Conservation (phyloP, 2,797 vertebrate species). For the Anableps anableps region DNA sequence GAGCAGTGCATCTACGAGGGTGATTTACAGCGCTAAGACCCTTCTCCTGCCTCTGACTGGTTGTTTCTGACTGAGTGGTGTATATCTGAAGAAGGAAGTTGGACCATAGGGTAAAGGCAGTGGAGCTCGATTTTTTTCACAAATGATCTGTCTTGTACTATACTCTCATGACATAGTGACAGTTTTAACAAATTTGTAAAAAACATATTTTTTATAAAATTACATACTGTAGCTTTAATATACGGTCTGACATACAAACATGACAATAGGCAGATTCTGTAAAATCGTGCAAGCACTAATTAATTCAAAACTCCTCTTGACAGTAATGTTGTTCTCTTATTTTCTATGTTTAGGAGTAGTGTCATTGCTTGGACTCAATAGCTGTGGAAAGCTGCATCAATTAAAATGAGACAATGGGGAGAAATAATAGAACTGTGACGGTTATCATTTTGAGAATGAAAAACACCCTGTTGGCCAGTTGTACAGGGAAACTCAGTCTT, state of each 20-base stretch:
- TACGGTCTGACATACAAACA: not conserved
- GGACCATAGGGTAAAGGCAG: too few relatives aligned
- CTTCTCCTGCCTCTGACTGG: too few relatives aligned
- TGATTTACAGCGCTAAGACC: too few relatives aligned
- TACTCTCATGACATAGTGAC: too few relatives aligned
- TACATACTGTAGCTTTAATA: too few relatives aligned
- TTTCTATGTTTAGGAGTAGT: constrained; percentile 29
- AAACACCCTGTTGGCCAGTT: constrained; percentile 40
- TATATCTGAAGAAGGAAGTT: too few relatives aligned
- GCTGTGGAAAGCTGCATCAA: constrained; percentile 37
- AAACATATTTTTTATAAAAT: too few relatives aligned
- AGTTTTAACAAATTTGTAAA: too few relatives aligned
- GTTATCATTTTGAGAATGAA: constrained; percentile 49
- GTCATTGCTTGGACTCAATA: constrained; percentile 23
- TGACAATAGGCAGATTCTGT: constrained; percentile 6
- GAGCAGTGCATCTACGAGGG: too few relatives aligned
- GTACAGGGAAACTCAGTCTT: constrained; percentile 37
- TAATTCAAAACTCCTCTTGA: constrained; percentile 28
- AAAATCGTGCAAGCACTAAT: constrained; percentile 9
- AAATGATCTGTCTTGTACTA: not conserved
- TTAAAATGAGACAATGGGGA: constrained; percentile 39
- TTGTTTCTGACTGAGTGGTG: too few relatives aligned
- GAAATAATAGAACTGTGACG: constrained; percentile 59
- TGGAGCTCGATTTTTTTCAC: too few relatives aligned
- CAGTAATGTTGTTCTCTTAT: constrained; percentile 10